phyloP scores from a whole-genome alignment of 1,140 invertebrate genomes.

The Plectrocnemia conspersa region DNA sequence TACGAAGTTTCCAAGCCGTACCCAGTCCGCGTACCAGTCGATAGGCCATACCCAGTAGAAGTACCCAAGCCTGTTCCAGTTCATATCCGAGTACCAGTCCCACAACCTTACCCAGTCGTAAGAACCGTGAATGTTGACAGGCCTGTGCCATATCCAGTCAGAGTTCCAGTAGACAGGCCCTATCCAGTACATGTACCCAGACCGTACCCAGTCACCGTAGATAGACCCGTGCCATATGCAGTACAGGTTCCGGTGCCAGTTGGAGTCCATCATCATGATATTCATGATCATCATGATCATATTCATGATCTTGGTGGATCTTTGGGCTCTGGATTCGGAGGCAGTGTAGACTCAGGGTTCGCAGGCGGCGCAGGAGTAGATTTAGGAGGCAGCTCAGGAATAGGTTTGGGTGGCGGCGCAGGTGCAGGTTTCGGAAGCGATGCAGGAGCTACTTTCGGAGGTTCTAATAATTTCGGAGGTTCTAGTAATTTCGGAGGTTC shows the following conservation, averaged over 20 bases:
- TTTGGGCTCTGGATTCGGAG: conserved; percentile 24
- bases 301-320: neutral
- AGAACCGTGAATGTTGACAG: conserved; percentile 61
- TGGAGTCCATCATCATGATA: conserved; percentile 39
- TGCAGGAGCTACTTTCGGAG: too few species aligned
- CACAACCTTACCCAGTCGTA: conserved; percentile 53
- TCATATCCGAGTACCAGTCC: conserved; percentile 53
- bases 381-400: neutral
- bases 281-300: neutral
- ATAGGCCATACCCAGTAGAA: conserved; percentile 49
- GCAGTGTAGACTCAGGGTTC: too few species aligned
- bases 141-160: conserved; percentile 59
- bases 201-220: conserved; percentile 47
- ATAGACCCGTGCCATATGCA: conserved; percentile 54
- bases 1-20: conserved; percentile 54
- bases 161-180: conserved; percentile 56
- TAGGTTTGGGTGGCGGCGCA: neutral
- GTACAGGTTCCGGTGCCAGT: conserved; percentile 53
- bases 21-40: conserved; percentile 57
- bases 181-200: conserved; percentile 54
- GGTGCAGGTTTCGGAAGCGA: neutral
- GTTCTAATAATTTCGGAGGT: too few species aligned
- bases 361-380: neutral
- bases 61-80: conserved; percentile 55
- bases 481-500: too few species aligned